phyloP scores from a whole-genome alignment of 2,113 vertebrate genomes.

The Speoplatyrhinus poulsoni region DNA sequence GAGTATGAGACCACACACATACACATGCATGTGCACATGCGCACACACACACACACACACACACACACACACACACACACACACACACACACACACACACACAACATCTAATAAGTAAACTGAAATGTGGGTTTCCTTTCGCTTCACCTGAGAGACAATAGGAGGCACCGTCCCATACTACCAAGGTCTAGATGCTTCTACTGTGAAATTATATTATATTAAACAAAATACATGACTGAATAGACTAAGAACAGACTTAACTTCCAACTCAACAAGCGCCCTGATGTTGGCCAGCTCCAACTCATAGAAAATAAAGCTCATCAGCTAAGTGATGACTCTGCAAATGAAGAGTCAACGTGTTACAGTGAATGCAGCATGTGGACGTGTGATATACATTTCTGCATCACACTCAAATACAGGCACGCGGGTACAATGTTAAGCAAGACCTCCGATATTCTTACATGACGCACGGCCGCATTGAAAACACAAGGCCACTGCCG shows the following conservation, averaged over 20 bases:
- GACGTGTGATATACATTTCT: not conserved
- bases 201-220: conserved; percentile 21
- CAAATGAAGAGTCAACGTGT: not conserved
- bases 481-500: not conserved
- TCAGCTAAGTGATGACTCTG: not conserved
- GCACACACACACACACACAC: conserved; percentile 54
- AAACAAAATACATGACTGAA: not conserved
- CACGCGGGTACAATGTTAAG: no score
- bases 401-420: no score
- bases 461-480: not conserved
- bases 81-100: conserved; percentile 14
- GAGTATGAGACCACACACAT: conserved; percentile 61
- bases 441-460: no score
- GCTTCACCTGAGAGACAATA: conserved; percentile 36
- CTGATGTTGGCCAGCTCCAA: not conserved
- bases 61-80: conserved; percentile 39
- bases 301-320: not conserved
- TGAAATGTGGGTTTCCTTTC: conserved; percentile 29
- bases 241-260: not conserved
- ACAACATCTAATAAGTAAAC: conserved; percentile 13
- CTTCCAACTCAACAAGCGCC: not conserved
- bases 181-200: not conserved
- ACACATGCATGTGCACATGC: not conserved
- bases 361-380: not conserved
- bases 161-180: not conserved